phyloP scores from a whole-genome alignment of 2,888 invertebrate species.

The Mesochorus sp. region DNA sequence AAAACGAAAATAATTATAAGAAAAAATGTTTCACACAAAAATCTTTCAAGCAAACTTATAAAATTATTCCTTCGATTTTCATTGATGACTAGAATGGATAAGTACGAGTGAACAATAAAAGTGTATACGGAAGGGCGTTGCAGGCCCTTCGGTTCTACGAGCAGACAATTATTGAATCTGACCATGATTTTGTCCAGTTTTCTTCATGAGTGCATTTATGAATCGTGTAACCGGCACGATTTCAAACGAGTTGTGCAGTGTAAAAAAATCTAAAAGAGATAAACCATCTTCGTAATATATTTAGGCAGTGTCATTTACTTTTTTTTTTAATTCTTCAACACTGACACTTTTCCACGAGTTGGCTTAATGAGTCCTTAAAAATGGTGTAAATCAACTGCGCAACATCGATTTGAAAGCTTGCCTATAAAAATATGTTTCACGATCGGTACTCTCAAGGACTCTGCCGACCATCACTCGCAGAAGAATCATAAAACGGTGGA shows the following conservation, averaged over 20 bases:
- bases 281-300: not conserved
- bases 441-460: slow-evolving; percentile 22
- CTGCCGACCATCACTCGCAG: not conserved
- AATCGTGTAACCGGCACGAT: not conserved
- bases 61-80: slow-evolving; percentile 10
- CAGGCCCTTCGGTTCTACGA: slow-evolving; percentile 5
- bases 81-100: slow-evolving; percentile 47
- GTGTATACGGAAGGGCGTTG: not conserved
- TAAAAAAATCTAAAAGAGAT: not conserved
- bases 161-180: not conserved
- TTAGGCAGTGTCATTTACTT: not conserved
- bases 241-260: slow-evolving; percentile 15
- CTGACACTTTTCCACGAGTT: not conserved
- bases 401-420: not conserved
- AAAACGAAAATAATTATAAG: not conserved
- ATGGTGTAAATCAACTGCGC: not conserved
- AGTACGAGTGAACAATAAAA: not conserved
- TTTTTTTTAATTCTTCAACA: not conserved
- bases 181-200: not conserved
- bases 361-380: not conserved
- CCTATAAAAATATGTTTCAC: not conserved
- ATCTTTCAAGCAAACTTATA: slow-evolving; percentile 3
- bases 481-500: not conserved
- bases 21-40: slow-evolving; percentile 30
- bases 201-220: not conserved